phyloP scores from a whole-genome alignment of 1,140 invertebrate genomes.

The Drosophila tsacasi region DNA sequence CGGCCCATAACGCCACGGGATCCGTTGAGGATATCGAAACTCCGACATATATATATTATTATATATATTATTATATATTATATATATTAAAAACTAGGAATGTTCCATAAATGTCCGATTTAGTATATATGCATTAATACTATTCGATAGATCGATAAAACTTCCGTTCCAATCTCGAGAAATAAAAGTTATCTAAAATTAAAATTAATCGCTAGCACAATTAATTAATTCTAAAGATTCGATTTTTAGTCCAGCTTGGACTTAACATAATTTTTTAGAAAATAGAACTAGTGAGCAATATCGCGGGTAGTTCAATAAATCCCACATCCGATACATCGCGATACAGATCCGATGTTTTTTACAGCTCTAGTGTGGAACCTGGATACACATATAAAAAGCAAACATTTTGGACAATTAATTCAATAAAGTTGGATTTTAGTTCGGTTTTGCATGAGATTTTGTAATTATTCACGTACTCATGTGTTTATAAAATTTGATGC shows the following conservation, averaged over 20 bases:
- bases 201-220: neutral
- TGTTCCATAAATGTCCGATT: neutral
- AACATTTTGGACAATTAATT: conserved; percentile 13
- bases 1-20: too few species aligned
- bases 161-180: neutral
- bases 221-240: neutral
- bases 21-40: too few species aligned
- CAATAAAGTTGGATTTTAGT: conserved; percentile 3
- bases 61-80: too few species aligned
- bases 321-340: conserved; percentile 4
- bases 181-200: neutral
- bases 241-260: neutral
- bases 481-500: conserved; percentile 4
- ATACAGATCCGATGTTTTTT: neutral
- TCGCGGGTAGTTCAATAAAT: neutral
- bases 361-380: conserved; percentile 6
- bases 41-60: too few species aligned
- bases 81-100: neutral
- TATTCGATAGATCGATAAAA: neutral
- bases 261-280: neutral
- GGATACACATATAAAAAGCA: conserved; percentile 46
- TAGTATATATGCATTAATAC: neutral
- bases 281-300: neutral
- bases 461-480: neutral
- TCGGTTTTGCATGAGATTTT: neutral